Percentiles rank a stretch among this genome's conserved stretches.
Conservation (phyloP, 2,113 vertebrate genomes). For the Rhea americana region DNA sequence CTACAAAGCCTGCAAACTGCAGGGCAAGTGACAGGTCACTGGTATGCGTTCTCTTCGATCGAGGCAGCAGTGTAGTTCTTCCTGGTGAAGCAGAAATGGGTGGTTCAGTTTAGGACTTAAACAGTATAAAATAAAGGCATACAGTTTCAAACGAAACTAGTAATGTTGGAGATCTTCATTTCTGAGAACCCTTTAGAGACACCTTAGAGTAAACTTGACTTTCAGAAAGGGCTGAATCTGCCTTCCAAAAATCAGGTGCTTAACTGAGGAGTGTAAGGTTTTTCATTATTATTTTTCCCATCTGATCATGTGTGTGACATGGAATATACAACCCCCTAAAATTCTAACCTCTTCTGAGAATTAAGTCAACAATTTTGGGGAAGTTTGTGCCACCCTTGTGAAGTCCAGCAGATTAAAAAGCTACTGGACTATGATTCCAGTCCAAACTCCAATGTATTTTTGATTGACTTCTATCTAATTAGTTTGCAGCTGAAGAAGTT, state of each 20-base stretch:
- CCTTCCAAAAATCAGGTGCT: background rate
- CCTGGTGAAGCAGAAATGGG: background rate
- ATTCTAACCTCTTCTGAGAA: background rate
- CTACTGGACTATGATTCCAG: background rate
- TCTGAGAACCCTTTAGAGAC: background rate
- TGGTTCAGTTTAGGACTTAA: background rate
- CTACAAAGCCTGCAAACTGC: background rate
- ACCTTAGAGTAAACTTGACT: background rate
- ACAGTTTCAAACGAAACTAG: background rate
- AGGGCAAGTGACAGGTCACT: background rate
- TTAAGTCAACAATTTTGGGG: background rate
- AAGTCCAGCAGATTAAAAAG: background rate
- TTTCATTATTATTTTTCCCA: background rate
- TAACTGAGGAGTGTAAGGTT: background rate
- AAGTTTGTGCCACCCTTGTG: background rate
- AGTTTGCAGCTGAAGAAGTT: background rate
- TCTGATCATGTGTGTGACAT: background rate
- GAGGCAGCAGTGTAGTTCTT: background rate
- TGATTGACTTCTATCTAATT: background rate
- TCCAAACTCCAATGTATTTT: background rate
- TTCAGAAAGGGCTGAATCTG: background rate
- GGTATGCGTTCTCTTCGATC: background rate
- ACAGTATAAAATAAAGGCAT: background rate
- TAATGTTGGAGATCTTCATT: background rate
- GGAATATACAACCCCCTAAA: background rate